Evolutionary conservation across 1,140 invertebrate genomes (phyloP).

Genomic region (Leptinotarsa texana): DNA sequence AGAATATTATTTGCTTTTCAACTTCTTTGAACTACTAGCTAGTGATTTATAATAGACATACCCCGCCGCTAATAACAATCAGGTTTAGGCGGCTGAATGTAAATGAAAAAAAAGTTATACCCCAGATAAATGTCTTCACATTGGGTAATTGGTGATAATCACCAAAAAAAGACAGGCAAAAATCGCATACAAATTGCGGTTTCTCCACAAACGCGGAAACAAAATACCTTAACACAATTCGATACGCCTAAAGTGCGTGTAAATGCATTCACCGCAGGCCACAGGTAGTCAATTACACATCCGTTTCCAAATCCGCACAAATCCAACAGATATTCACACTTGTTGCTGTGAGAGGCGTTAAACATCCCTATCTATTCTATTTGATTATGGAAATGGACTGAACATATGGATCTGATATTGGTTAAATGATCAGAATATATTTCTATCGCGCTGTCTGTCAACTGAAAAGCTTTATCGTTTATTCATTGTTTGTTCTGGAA

Average conservation of each 20-base stretch:
- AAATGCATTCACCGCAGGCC: conserved; percentile 35
- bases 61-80: no score
- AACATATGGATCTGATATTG: conserved; percentile 40
- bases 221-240: neutral
- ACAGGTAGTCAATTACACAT: conserved; percentile 43
- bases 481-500: conserved; percentile 34
- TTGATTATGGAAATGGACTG: conserved; percentile 41
- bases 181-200: neutral
- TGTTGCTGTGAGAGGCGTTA: conserved; percentile 33
- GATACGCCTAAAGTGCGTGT: conserved; percentile 6
- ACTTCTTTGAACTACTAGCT: no score
- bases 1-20: no score
- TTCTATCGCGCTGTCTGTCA: conserved; percentile 32
- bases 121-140: no score
- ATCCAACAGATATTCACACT: conserved; percentile 41
- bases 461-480: conserved; percentile 33
- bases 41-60: no score
- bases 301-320: conserved; percentile 40
- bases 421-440: conserved; percentile 36
- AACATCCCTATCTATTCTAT: conserved; percentile 32
- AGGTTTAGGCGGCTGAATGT: no score
- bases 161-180: no score
- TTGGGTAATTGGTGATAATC: no score
- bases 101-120: no score
- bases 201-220: neutral